Evolutionary conservation across 2,113 vertebrate species (phyloP), one percentile per base, ranked within the genome.

Genomic region (Copsychus sechellarum): DNA sequence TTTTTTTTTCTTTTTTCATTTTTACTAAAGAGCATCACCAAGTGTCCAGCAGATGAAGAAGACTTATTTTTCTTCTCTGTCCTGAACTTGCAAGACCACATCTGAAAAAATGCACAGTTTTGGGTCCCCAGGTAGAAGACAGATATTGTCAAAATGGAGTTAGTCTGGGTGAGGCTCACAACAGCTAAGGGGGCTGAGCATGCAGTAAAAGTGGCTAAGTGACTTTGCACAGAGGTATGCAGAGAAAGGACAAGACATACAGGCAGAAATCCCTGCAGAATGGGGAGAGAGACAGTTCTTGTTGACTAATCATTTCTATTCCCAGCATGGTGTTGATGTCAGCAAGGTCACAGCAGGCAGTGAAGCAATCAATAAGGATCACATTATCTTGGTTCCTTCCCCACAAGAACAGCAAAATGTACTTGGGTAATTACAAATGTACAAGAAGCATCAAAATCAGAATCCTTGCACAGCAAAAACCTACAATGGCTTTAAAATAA

Each of bases 301-400:
- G 88, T 88, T 90, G 94, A 95, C 56, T 94, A 74, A 91, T 93
- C 67, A 94, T 43, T 93, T 95, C 84, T 90, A 88, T 94, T 94
- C 88, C 66, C 60, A 88, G 85, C 47, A 77, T 2, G 14, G 50
- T 82, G 50, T 66, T 77, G 87, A 90, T 88, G 79, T 92, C 93
- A 96, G 71, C 86, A 83, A 96, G 92, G 90, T 77, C 87, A 96
- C 26, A 40, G 79, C 47, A 90, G 74, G 70, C 74, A 88, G 24
- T 58, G 24, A 38, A 69, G 24, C 1, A 4, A 90, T 88, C 93
- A 93, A 60, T 88, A 90, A 78, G 64, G 67, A 74, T 92, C 81
- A 88, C 51, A 51, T 82, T 96, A 70, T 66, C 42, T 88, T 64
- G 42, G 36, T 51, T 90, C 60, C 33, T 88, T 66, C 20, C 28